Conservation (phyloP, 1,140 invertebrate genomes). For the Coptotermes formosanus region DNA sequence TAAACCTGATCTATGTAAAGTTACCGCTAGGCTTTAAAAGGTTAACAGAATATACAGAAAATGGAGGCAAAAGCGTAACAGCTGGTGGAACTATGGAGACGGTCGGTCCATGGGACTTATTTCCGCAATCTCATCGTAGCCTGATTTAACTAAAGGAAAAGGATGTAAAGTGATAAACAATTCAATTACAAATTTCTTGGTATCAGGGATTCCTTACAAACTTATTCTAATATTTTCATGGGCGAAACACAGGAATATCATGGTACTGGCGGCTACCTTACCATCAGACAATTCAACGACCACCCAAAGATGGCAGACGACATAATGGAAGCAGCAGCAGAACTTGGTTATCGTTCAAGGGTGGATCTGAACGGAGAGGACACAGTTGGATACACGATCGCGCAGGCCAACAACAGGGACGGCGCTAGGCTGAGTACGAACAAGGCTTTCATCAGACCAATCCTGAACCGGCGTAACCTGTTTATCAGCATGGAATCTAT, state of each 20-base stretch:
- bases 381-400: constrained; percentile 25
- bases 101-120: too few relatives aligned
- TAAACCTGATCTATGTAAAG: too few relatives aligned
- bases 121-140: too few relatives aligned
- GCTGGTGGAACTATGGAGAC: too few relatives aligned
- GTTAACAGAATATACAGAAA: too few relatives aligned
- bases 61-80: too few relatives aligned
- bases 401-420: constrained; percentile 34
- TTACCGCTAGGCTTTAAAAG: too few relatives aligned
- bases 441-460: constrained; percentile 50
- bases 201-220: too few relatives aligned
- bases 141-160: too few relatives aligned
- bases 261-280: constrained; percentile 34
- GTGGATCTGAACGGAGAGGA: constrained; percentile 31
- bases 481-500: constrained; percentile 23
- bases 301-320: constrained; percentile 20
- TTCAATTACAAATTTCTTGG: too few relatives aligned
- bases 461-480: constrained; percentile 22
- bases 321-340: constrained; percentile 28
- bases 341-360: constrained; percentile 24
- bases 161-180: too few relatives aligned
- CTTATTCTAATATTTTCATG: not conserved
- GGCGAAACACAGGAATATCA: constrained; percentile 32
- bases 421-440: constrained; percentile 53
- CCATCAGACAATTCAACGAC: constrained; percentile 28